Evolutionary conservation across 2,113 vertebrate genomes (phyloP), one percentile per base, ranked within the genome.

Genomic region (Micromys minutus): DNA sequence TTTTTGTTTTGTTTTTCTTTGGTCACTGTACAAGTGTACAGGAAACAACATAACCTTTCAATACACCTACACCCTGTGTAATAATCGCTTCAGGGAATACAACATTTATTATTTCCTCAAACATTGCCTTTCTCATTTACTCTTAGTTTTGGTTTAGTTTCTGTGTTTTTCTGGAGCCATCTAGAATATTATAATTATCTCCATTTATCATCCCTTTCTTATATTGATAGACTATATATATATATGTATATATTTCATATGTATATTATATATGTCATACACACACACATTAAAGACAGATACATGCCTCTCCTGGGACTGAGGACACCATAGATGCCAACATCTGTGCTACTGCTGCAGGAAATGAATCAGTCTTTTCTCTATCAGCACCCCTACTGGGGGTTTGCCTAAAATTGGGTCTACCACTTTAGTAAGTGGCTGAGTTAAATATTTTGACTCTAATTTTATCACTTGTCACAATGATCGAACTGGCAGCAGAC

Each of bases 401-500:
- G 96, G 80, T 96, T 95, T 97, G 96, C 96, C 97, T 97, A 98
- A 97, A 97, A 97, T 97, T 97, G 97, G 97, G 96, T 89, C 96
- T 97, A 95, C 95, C 36, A 97, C 97, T 98, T 93, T 87, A 96
- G 29, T 71, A 96, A 96, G 96, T 97, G 96, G 55, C 86, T 97
- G 95, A 94, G 94, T 97, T 97, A 91, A 98, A 98, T 98, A 97
- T 98, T 98, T 97, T 97, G 97, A 97, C 95, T 97, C 87, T 65
- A 94, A 97, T 98, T 95, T 97, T 81, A 87, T 93, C 97, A 96
- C 95, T 96, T 98, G 97, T 98, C 97, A 97, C 95, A 97, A 93
- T 97, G 96, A 97, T 97, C 95, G 79, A 91, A 96, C 94, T 98
- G 97, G 94, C 89, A 95, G 83, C 87, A 98, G 92, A 97, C 92